These are phyloP conservation scores for Xiphophorus birchmanni DNA, from an alignment of 2,797 vertebrate genomes.

Conservation along the genomic window DNA sequence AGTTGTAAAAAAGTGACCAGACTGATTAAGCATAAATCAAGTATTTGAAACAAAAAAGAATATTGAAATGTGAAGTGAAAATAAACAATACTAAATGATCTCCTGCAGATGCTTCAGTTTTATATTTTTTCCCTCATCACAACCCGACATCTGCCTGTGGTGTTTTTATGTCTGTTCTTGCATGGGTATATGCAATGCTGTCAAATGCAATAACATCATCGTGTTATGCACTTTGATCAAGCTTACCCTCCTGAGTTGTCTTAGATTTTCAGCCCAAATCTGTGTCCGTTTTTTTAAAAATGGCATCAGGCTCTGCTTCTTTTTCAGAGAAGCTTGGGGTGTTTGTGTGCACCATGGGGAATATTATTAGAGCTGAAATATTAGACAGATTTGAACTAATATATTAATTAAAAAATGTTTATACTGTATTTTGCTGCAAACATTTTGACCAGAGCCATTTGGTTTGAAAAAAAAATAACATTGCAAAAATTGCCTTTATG, in stretches of 20 bases:
- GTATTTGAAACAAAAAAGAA: neutral
- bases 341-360: slow-evolving; percentile 1
- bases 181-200: slow-evolving; percentile 50
- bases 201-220: slow-evolving; percentile 63
- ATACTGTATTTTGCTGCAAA: slow-evolving; percentile 26
- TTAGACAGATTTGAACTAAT: slow-evolving; percentile 33
- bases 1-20: neutral
- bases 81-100: slow-evolving; percentile 19
- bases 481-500: slow-evolving; percentile 30
- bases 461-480: slow-evolving; percentile 25
- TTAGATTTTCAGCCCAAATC: slow-evolving; percentile 36
- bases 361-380: slow-evolving; percentile 24
- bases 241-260: slow-evolving; percentile 40
- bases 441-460: slow-evolving; percentile 36
- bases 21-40: neutral
- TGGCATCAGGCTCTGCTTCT: slow-evolving; percentile 33
- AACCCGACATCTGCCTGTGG: slow-evolving; percentile 32
- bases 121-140: slow-evolving; percentile 10
- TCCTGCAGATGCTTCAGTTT: slow-evolving; percentile 39
- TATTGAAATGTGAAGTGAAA: neutral
- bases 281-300: slow-evolving; percentile 6
- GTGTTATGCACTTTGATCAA: slow-evolving; percentile 55
- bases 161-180: slow-evolving; percentile 39
- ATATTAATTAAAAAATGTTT: slow-evolving; percentile 43
- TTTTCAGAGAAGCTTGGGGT: slow-evolving; percentile 21